Evolutionary conservation across 2,797 vertebrate species (phyloP), one percentile per base, ranked within the genome.

Genomic region (Siniperca obscura): DNA sequence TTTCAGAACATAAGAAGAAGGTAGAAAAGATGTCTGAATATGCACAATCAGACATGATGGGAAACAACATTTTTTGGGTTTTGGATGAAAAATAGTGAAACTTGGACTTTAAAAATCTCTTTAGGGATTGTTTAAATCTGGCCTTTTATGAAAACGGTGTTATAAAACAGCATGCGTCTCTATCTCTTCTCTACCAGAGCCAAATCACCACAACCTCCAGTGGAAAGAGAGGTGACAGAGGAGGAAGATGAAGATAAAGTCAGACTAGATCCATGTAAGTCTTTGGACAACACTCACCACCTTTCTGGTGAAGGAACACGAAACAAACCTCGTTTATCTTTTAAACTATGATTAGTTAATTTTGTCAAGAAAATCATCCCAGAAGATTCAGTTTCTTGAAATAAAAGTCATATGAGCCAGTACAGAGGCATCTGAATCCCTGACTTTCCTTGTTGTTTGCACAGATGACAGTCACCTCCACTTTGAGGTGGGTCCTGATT

Each of bases 401-500:
- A 44, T 44, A 44, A 14, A 44, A 44, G 42, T 44, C 12, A 14
- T 14, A 8, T 14, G 13, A 44, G 42, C 13, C 42, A 21, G 17
- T 21, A 5, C 52, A 42, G 59, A 73, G 4, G 2, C 14, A n/a
- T 36, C 55, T 69, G 3, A 72, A 66, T 69, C 9, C 13, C 3
- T n/a, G 9, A 13, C 1, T 44, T 19, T 64, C 2, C 48, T 42
- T 81, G 30, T 70, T n/a, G 1, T 70, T 66, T 70, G 34, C 78
- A 60, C 90, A 99, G 98, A 96, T 88, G 95, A 93, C 76, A 91
- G 95, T 14, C 97, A 99, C 89, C 95, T 99, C 38, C 98, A 99
- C 86, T 98, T 99, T 79, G 93, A 96, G 72, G 95, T 96, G 69
- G 94, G 91, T 83, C 91, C 95, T 21, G 97, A 97, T 21, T 92